A percentile compares a stretch with the other conserved stretches of the same genome.
phyloP scores from a whole-genome alignment of 2,888 invertebrate species.

The Sarcophaga subvicina region DNA sequence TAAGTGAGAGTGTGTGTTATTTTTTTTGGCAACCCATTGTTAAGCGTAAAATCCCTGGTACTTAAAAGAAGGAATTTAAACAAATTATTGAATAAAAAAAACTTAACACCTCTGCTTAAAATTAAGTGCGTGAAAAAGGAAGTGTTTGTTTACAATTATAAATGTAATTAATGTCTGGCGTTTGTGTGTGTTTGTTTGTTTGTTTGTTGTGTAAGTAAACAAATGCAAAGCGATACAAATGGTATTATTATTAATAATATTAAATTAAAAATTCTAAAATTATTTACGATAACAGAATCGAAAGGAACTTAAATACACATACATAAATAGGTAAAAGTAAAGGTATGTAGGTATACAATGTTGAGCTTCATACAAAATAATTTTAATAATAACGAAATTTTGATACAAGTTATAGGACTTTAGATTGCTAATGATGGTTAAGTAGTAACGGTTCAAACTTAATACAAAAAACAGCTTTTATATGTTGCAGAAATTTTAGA shows the following conservation, averaged over 20 bases:
- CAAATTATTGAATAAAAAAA: constrained; percentile 38
- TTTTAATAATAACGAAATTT: neutral
- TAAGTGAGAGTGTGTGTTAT: too few species aligned
- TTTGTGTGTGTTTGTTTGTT: neutral
- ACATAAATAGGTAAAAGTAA: constrained; percentile 6
- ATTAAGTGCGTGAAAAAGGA: constrained; percentile 22
- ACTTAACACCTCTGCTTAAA: constrained; percentile 60
- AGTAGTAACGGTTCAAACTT: too few species aligned
- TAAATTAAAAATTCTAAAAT: constrained; percentile 31
- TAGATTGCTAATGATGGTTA: too few species aligned
- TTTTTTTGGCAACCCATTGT: constrained; percentile 39
- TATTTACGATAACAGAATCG: constrained; percentile 9
- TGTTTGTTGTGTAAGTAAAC: constrained; percentile 35
- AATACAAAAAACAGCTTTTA: too few species aligned
- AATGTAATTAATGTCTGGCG: neutral
- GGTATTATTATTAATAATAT: constrained; percentile 6
- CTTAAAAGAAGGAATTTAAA: constrained; percentile 20
- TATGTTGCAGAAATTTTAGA: too few species aligned
- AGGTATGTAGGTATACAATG: constrained; percentile 8
- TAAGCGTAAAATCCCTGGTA: constrained; percentile 35
- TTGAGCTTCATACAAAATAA: neutral
- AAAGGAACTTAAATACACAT: constrained; percentile 56
- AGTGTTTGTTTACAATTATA: constrained; percentile 22
- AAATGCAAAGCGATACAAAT: constrained; percentile 54
- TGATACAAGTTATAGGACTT: neutral